Evolutionary conservation across 2,797 vertebrate genomes (phyloP).

Genomic region (Catostomus latipinnis): DNA sequence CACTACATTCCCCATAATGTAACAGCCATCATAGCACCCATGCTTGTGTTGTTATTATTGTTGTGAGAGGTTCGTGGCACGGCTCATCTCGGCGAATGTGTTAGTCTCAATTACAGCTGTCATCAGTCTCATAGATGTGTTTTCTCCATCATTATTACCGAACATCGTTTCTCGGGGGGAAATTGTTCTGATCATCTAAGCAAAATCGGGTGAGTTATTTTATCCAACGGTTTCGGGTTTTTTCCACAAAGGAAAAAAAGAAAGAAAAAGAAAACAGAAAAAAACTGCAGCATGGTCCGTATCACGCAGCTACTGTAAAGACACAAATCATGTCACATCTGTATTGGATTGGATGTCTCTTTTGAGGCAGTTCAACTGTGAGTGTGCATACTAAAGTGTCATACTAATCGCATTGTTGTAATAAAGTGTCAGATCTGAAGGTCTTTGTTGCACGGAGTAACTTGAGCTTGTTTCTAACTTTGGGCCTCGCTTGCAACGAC

Average conservation of each 20-base stretch:
- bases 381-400: background rate
- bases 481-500: constrained; percentile 26
- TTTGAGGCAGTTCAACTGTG: background rate
- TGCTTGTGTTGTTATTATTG: constrained; percentile 81
- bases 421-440: too few species aligned
- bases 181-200: constrained; percentile 1
- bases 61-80: constrained; percentile 70
- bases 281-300: constrained; percentile 13
- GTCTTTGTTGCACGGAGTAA: background rate
- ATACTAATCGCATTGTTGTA: too few species aligned
- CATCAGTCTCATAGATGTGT: constrained; percentile 14
- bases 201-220: constrained; percentile 49
- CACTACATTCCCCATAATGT: constrained; percentile 83
- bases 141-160: constrained; percentile 12
- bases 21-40: constrained; percentile 62
- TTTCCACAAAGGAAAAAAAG: background rate
- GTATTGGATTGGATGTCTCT: background rate
- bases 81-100: constrained; percentile 56
- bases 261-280: background rate
- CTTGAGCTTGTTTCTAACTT: constrained; percentile 45
- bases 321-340: constrained; percentile 26
- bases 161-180: constrained; percentile 22
- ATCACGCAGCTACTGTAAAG: constrained; percentile 28
- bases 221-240: constrained; percentile 38
- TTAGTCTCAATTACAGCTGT: constrained; percentile 43